Evolutionary conservation across 2,113 vertebrate genomes (phyloP), one percentile per base, ranked within the genome.

Genomic region (Collichthys lucidus): DNA sequence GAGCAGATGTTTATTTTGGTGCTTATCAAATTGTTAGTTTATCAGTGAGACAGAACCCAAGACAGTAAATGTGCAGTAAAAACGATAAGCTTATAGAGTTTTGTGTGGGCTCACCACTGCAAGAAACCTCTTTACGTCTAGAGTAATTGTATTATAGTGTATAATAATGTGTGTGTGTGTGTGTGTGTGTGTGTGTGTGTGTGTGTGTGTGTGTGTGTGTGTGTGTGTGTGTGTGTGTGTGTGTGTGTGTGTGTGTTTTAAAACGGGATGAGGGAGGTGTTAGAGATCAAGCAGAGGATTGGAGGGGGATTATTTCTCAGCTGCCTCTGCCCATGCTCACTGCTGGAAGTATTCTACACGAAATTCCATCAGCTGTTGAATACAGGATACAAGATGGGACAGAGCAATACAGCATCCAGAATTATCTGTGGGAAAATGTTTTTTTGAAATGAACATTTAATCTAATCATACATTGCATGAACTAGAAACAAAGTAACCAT

Each of bases 361-460:
- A 81, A 81, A 82, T 86, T 74, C 72, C 74, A 86, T 78, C 77
- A 81, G 80, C 77, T 86, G 84, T 74, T 59, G 24, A 63, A 62
- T 22, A 11, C 31, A 65, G 44, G 49, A 83, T 69, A 16, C 42
- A 59, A 31, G 35, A 70, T n/a, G 26, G 40, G 52, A 29, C 2
- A 1, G 14, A 61, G 40, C 2, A 11, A 15, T 20, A 20, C 77
- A 62, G 63, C 6, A 55, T 16, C 12, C 4, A 65, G 20, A 20
- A 65, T 9, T 12, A 52, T 11, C 29, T 49, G 20, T 63, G 26
- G 4, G 22, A 52, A n/a, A 44, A 2, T 57, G 57, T 35, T 46
- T 47, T 31, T 22, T 63, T 26, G 3, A n/a, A n/a, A n/a, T n/a
- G n/a, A n/a, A n/a, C n/a, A n/a, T n/a, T n/a, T n/a, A 7, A 50